Conservation (phyloP, 2,888 invertebrate genomes). For the Drosophila villosipedis region DNA sequence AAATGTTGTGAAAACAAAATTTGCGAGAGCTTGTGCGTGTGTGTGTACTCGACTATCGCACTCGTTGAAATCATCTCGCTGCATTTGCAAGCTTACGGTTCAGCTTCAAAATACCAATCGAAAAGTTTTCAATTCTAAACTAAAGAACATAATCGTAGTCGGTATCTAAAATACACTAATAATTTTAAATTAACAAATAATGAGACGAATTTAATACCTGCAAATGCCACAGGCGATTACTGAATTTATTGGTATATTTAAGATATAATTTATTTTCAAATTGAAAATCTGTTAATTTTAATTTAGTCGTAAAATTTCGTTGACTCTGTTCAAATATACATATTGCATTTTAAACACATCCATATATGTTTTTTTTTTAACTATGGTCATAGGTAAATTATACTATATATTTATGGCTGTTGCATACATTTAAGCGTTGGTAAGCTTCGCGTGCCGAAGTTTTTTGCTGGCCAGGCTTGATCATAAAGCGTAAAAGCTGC, state of each 20-base stretch:
- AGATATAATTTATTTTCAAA: neutral
- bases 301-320: neutral
- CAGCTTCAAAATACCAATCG: conserved; percentile 5
- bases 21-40: neutral
- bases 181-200: neutral
- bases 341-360: neutral
- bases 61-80: conserved; percentile 33
- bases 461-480: neutral
- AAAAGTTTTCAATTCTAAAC: neutral
- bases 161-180: neutral
- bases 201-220: neutral
- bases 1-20: conserved; percentile 52
- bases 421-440: neutral
- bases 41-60: conserved; percentile 7
- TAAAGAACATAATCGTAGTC: neutral
- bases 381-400: neutral
- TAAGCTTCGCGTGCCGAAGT: neutral
- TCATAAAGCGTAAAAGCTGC: neutral
- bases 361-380: neutral
- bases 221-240: neutral
- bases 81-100: conserved; percentile 8
- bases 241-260: neutral
- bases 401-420: neutral
- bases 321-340: neutral
- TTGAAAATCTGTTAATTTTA: neutral